Evolutionary conservation across 53 echinoderm and acorn worm species (phyloP).

Genomic region (Astropecten irregularis): DNA sequence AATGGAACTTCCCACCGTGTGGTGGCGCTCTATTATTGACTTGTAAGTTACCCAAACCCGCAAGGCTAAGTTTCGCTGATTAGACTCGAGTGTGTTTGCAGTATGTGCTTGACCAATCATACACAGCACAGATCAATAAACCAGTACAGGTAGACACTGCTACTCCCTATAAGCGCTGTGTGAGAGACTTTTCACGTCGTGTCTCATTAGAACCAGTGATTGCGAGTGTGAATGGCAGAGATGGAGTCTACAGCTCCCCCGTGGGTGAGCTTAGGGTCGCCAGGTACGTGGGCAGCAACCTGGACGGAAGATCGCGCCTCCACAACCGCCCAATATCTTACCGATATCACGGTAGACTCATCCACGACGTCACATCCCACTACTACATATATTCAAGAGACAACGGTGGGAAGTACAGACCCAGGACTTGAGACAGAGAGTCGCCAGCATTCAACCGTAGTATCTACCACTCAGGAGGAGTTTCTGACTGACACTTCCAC

Average conservation of each 20-base stretch:
- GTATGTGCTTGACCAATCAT: slow-evolving; percentile 28
- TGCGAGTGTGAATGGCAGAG: not conserved
- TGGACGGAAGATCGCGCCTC: not conserved
- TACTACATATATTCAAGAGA: slow-evolving; percentile 54
- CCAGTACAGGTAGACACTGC: slow-evolving; percentile 3
- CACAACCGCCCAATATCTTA: slow-evolving; percentile 16
- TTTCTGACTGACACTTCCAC: slow-evolving; percentile 2
- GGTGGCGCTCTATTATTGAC: slow-evolving; percentile 12
- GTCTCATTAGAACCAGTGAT: slow-evolving; percentile 25
- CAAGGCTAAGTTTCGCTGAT: not conserved
- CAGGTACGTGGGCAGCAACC: slow-evolving; percentile 41
- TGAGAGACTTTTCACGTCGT: not conserved
- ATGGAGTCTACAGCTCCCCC: slow-evolving; percentile 16
- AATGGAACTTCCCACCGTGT: not conserved
- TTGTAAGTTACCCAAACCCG: not conserved
- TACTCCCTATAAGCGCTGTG: not conserved
- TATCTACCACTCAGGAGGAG: slow-evolving; percentile 8
- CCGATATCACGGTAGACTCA: slow-evolving; percentile 51
- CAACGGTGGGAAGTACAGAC: not conserved
- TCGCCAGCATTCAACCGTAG: slow-evolving; percentile 1
- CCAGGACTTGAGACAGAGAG: not conserved
- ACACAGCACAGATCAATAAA: slow-evolving; percentile 23
- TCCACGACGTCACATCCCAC: slow-evolving; percentile 24
- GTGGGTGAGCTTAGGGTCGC: slow-evolving; percentile 4
- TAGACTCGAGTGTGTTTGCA: not conserved